Conservation (phyloP, 2,113 vertebrate genomes). For the Oriolus oriolus region DNA sequence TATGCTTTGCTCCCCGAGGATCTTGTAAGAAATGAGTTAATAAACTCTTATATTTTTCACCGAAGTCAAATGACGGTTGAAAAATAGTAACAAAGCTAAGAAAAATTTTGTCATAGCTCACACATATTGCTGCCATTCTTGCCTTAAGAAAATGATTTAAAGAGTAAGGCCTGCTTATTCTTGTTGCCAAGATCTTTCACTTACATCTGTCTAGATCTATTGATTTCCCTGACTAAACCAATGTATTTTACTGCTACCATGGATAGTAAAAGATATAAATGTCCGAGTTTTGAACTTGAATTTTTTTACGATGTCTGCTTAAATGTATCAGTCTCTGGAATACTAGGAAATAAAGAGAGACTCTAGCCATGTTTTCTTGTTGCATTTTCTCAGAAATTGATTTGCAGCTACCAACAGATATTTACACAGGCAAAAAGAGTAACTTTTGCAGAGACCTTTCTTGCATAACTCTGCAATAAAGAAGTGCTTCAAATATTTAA, state of each 20-base stretch:
- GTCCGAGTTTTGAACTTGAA: neutral
- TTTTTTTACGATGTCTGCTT: neutral
- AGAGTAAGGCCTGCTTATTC: neutral
- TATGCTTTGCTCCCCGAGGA: neutral
- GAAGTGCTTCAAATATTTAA: neutral
- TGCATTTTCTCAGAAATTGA: neutral
- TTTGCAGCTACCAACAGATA: neutral
- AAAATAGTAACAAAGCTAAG: neutral
- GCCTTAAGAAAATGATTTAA: neutral
- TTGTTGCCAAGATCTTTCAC: neutral
- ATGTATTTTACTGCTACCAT: neutral
- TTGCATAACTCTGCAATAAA: neutral
- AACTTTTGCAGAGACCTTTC: neutral
- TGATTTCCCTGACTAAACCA: neutral
- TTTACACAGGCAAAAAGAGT: neutral
- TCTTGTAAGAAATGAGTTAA: neutral
- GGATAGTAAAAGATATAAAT: neutral
- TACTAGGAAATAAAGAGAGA: neutral
- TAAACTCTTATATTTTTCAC: neutral
- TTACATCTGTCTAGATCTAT: neutral
- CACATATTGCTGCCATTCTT: neutral
- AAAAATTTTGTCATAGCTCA: neutral
- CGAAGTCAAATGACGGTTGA: neutral
- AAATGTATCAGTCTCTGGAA: neutral
- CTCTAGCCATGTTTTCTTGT: neutral